Base-by-base conservation (phyloP, 2,888 invertebrate genomes). In the Buathra laborator region DNA sequence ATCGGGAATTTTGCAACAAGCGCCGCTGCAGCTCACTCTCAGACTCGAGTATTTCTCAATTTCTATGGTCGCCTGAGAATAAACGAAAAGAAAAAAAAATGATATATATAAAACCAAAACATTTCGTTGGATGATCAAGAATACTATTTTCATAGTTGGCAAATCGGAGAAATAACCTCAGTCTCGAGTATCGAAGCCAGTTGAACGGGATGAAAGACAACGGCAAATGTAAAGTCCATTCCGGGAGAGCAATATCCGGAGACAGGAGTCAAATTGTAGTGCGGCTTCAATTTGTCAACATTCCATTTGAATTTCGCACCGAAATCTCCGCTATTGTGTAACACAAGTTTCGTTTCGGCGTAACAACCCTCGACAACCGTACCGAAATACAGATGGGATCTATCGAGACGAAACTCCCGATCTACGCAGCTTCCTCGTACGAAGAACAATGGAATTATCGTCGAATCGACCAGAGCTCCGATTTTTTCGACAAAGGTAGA, bases 241-340 rank as follows among this genome's bases (percentile, higher is more conserved):
- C 95, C 95, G 0, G 96, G 95, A 3, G 96, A 95, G 84, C 96
- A 95, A 87, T 95, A 96, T 4, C 97, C 97, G 78, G 95, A 94
- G 87, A 94, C 93, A 0, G 97, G 97, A 0, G 93, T 92, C 87
- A 97, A 95, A 6, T 94, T 94, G 90, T 96, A 97, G 88, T 95
- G 95, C 1, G 93, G 92, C 59, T 91, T 90, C 71, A 94, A 92
- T 85, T 94, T 94, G 9, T 94, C 92, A 5, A 93, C 87, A 84
- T 94, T 94, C 96, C 96, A 96, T 76, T 93, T 93, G 89, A 95
- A 96, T 87, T 95, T 94, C 24, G 95, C 94, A 70, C 95, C 95
- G 80, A 95, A 92, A 88, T 95, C 95, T 3, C 96, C 96, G 7
- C 92, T 94, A 91, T 96, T 96, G 68, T 91, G 92, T 88, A 96